A percentile compares a stretch with the other conserved stretches of the same genome.
Evolutionary conservation across 2,113 vertebrate genomes (phyloP).

Genomic region (Mixornis gularis): DNA sequence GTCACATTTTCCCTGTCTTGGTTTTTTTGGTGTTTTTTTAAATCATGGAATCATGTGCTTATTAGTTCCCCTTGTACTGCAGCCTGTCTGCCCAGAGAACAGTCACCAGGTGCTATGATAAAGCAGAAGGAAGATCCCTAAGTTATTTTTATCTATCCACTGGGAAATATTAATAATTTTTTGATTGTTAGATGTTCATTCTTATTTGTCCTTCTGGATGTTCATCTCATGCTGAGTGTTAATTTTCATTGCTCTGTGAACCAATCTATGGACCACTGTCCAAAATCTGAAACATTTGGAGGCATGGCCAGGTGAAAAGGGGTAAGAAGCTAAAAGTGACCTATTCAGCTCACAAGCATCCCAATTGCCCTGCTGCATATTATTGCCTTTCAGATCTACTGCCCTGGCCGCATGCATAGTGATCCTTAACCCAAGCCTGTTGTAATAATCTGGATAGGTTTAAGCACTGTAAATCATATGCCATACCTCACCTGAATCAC

Average conservation of each 20-base stretch:
- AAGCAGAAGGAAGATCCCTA: neutral
- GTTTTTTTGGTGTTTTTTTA: neutral
- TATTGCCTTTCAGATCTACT: neutral
- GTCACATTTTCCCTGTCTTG: neutral
- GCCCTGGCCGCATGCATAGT: neutral
- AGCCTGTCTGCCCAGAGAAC: neutral
- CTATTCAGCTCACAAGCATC: neutral
- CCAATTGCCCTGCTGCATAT: neutral
- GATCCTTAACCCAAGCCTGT: neutral
- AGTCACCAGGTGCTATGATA: neutral
- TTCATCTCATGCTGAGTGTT: neutral
- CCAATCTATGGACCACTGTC: neutral
- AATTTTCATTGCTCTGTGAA: neutral
- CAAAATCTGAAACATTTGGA: neutral
- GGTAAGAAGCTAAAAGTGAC: neutral
- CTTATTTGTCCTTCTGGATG: neutral
- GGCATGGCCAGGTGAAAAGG: neutral
- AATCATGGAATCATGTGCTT: neutral
- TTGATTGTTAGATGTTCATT: neutral
- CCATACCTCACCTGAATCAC: neutral
- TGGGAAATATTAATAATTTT: neutral
- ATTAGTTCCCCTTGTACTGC: neutral
- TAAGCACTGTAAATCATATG: neutral
- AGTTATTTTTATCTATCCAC: slow-evolving; percentile 1
- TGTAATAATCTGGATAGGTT: neutral